Evolutionary conservation across 2,888 invertebrate genomes (phyloP).

Genomic region (Alloplasta piceator): DNA sequence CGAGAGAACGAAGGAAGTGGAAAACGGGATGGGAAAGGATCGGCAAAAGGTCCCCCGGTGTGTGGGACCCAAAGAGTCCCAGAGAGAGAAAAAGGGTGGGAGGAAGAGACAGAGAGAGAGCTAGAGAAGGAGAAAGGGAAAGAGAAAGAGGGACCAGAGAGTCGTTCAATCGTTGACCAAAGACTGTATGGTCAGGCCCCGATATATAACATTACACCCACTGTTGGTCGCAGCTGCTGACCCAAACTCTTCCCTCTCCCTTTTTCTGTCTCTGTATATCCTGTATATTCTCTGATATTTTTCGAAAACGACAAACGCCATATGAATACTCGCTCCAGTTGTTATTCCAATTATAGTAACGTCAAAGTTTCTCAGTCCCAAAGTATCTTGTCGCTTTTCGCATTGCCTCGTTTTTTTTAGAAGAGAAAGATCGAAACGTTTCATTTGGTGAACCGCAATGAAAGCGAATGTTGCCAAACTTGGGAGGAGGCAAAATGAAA

Average conservation of each 20-base stretch:
- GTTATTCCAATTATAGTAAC: constrained; percentile 41
- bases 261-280: constrained; percentile 34
- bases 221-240: constrained; percentile 56
- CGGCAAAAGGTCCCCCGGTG: constrained; percentile 15
- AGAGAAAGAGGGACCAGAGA: not conserved
- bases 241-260: constrained; percentile 33
- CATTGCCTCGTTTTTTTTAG: not conserved
- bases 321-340: not conserved
- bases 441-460: constrained; percentile 30
- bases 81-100: constrained; percentile 3
- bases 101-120: no score
- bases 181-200: constrained; percentile 49
- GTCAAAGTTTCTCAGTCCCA: constrained; percentile 8
- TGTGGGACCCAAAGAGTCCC: constrained; percentile 4
- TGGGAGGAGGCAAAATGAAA: not conserved
- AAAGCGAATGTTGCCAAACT: constrained; percentile 17
- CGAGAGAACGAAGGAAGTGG: constrained; percentile 34
- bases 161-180: constrained; percentile 37
- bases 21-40: constrained; percentile 37
- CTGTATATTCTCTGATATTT: constrained; percentile 22
- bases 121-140: no score
- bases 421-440: constrained; percentile 23
- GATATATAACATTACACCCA: constrained; percentile 62
- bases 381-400: constrained; percentile 12
- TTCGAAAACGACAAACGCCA: constrained; percentile 9